phyloP scores from a whole-genome alignment of 2,113 vertebrate genomes.

The Zingel zingel region DNA sequence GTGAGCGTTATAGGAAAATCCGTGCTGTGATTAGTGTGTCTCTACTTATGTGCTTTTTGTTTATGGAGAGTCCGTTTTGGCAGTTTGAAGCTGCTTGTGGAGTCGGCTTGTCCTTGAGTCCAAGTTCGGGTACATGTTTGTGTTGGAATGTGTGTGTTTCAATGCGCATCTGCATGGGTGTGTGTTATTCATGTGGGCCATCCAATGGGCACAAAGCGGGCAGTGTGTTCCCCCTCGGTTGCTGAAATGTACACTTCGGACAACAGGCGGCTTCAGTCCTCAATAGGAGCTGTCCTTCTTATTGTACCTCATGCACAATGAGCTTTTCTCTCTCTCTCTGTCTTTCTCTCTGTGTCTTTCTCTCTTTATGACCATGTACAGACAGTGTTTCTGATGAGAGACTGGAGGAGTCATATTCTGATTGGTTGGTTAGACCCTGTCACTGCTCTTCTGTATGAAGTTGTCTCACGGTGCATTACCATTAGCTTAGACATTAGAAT shows the following conservation, averaged over 20 bases:
- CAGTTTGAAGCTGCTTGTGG: slow-evolving; percentile 1
- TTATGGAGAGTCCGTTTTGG: background rate
- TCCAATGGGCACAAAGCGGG: slow-evolving; percentile 81
- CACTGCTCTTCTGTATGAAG: slow-evolving; percentile 26
- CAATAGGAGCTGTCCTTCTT: slow-evolving; percentile 88
- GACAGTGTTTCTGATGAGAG: slow-evolving; percentile 64
- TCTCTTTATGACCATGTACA: slow-evolving; percentile 71
- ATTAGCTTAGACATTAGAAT: slow-evolving; percentile 16
- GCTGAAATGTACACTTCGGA: slow-evolving; percentile 83
- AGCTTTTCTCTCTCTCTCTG: slow-evolving; percentile 80
- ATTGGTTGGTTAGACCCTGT: slow-evolving; percentile 41
- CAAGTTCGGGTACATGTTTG: slow-evolving; percentile 45
- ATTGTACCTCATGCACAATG: slow-evolving; percentile 89
- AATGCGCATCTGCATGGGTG: slow-evolving; percentile 61
- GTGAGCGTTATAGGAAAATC: background rate
- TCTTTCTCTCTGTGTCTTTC: slow-evolving; percentile 55
- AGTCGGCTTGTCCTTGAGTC: slow-evolving; percentile 22
- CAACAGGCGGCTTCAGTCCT: slow-evolving; percentile 85
- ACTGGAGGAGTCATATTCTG: slow-evolving; percentile 41
- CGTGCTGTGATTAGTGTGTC: background rate
- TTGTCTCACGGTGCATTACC: slow-evolving; percentile 24
- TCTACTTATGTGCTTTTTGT: background rate
- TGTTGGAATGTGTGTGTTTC: slow-evolving; percentile 56
- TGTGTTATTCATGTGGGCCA: slow-evolving; percentile 73
- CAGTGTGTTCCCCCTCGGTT: slow-evolving; percentile 79